Conservation (phyloP, 2,113 vertebrate species). For the Mormoops blainvillei region DNA sequence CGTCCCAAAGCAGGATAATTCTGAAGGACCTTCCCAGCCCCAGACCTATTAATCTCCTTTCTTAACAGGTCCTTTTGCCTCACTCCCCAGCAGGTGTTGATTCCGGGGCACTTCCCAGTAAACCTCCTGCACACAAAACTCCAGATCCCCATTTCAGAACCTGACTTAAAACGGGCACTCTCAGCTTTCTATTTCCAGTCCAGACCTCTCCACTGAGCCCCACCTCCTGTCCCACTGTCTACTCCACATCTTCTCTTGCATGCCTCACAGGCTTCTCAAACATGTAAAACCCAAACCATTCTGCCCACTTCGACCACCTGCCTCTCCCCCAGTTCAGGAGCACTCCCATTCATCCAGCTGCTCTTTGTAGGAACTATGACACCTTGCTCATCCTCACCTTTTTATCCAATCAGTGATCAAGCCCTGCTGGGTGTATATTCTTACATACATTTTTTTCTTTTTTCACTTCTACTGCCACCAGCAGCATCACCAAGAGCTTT, state of each 20-base stretch:
- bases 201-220: background rate
- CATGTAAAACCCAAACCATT: background rate
- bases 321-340: background rate
- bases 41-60: background rate
- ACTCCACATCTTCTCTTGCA: background rate
- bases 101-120: background rate
- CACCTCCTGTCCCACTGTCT: background rate
- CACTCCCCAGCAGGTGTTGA: background rate
- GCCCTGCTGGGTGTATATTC: background rate
- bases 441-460: background rate
- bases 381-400: too few relatives aligned
- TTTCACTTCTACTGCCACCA: background rate
- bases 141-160: background rate
- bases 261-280: too few relatives aligned
- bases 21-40: background rate
- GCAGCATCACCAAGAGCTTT: background rate
- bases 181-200: background rate
- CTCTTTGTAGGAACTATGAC: background rate
- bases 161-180: background rate
- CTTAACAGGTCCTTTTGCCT: background rate
- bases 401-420: background rate
- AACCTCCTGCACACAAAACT: background rate
- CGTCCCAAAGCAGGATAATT: background rate
- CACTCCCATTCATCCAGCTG: background rate
- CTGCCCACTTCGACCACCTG: background rate